Evolutionary conservation across 1,140 invertebrate species (phyloP).

Genomic region (Oreohelix idahoensis): DNA sequence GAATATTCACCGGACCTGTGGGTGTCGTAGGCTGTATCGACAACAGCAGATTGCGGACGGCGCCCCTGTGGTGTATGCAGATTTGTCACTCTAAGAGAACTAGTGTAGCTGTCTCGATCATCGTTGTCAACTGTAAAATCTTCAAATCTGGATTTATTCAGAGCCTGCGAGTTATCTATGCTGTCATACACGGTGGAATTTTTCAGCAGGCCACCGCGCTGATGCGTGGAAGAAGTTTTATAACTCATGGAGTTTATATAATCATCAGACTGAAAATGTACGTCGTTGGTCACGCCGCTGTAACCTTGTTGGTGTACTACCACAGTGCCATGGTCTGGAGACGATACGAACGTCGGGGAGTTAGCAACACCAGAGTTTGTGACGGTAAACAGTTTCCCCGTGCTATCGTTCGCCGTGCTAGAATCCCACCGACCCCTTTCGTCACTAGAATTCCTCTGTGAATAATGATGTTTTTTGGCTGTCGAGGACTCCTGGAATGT

Average conservation of each 20-base stretch:
- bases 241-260: background rate
- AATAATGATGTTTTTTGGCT: background rate
- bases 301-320: background rate
- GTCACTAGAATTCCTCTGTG: background rate
- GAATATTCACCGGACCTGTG: background rate
- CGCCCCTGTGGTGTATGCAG: background rate
- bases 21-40: background rate
- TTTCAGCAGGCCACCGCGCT: background rate
- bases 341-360: background rate
- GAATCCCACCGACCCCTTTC: background rate
- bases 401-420: background rate
- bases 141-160: background rate
- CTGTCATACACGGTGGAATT: background rate
- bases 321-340: background rate
- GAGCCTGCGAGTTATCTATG: background rate
- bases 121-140: background rate
- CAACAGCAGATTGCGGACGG: background rate
- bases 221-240: background rate
- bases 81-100: background rate
- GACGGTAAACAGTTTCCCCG: background rate
- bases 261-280: background rate
- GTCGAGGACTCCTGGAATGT: background rate
- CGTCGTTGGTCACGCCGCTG: background rate
- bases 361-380: background rate
- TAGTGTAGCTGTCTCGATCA: background rate